Conservation (phyloP, 2,888 invertebrate genomes). For the Sesia apiformis region DNA sequence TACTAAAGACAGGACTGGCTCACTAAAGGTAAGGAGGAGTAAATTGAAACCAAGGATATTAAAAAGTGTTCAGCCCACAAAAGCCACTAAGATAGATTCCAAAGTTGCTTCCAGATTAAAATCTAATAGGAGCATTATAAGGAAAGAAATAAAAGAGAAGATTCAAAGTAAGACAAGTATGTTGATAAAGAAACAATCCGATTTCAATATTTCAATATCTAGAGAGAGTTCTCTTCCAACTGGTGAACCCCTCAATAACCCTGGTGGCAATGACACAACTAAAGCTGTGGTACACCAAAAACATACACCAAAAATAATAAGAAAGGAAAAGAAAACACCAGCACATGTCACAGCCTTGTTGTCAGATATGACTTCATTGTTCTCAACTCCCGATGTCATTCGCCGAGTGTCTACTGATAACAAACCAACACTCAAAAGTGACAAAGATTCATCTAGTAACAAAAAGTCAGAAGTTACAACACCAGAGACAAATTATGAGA, state of each 20-base stretch:
- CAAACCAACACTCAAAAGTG: conserved; percentile 61
- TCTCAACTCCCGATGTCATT: conserved; percentile 86
- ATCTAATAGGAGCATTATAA: conserved; percentile 34
- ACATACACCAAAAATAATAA: conserved; percentile 43
- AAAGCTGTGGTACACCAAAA: conserved; percentile 69
- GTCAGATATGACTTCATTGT: conserved; percentile 80
- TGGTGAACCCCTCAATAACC: conserved; percentile 23
- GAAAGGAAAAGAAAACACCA: conserved; percentile 75
- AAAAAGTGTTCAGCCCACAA: conserved; percentile 32
- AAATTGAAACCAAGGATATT: conserved; percentile 59
- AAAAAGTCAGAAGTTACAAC: conserved; percentile 21
- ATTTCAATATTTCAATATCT: conserved; percentile 22
- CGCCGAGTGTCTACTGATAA: conserved; percentile 76
- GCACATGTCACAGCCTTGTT: conserved; percentile 71
- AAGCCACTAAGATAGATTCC: conserved; percentile 36
- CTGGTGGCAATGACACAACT: conserved; percentile 26
- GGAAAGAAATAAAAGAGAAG: conserved; percentile 52
- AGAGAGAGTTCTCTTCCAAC: conserved; percentile 35
- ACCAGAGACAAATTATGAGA: conserved; percentile 21
- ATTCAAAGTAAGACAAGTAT: conserved; percentile 36
- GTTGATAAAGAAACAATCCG: conserved; percentile 33
- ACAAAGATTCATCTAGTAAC: conserved; percentile 49
- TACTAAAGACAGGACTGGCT: conserved; percentile 41
- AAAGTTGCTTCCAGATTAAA: conserved; percentile 46
- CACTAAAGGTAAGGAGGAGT: conserved; percentile 36